These are phyloP conservation scores for Gymnoscopelus microlampas DNA, from an alignment of 2,797 vertebrate genomes.

Conservation along the genomic window DNA sequence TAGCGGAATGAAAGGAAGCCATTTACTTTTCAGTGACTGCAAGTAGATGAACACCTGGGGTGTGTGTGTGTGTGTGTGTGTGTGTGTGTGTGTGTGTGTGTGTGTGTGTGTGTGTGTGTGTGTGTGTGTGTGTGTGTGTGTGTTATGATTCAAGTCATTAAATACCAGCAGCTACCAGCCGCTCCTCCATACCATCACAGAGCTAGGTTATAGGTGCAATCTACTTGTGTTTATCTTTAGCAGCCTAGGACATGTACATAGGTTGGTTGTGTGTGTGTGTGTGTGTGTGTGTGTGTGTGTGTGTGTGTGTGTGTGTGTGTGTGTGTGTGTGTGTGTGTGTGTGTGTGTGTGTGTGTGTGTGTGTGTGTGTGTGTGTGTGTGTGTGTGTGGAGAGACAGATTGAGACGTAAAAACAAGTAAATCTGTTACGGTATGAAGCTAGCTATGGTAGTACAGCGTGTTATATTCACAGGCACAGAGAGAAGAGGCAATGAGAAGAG, in stretches of 20 bases:
- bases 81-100: background rate
- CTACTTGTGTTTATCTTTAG: too few relatives aligned
- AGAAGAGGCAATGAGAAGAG: background rate
- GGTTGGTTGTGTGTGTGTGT: conserved; percentile 4
- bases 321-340: background rate
- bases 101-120: background rate
- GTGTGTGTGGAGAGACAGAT: too few relatives aligned
- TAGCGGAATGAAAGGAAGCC: conserved; percentile 5
- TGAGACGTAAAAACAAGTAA: too few relatives aligned
- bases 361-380: background rate
- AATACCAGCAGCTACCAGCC: too few relatives aligned
- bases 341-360: background rate
- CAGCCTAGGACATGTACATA: too few relatives aligned
- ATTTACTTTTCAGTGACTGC: conserved; percentile 11
- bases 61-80: background rate
- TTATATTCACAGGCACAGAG: too few relatives aligned
- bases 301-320: background rate
- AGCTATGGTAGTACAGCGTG: too few relatives aligned
- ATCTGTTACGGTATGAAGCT: too few relatives aligned
- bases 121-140: too few relatives aligned
- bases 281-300: background rate
- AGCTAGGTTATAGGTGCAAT: too few relatives aligned
- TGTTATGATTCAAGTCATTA: too few relatives aligned
- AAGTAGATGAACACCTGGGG: background rate
- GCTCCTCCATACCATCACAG: too few relatives aligned